Percentiles rank a stretch among this genome's conserved stretches.
Conservation (phyloP, 2,113 vertebrate genomes). For the Microcebus lehilahytsara region DNA sequence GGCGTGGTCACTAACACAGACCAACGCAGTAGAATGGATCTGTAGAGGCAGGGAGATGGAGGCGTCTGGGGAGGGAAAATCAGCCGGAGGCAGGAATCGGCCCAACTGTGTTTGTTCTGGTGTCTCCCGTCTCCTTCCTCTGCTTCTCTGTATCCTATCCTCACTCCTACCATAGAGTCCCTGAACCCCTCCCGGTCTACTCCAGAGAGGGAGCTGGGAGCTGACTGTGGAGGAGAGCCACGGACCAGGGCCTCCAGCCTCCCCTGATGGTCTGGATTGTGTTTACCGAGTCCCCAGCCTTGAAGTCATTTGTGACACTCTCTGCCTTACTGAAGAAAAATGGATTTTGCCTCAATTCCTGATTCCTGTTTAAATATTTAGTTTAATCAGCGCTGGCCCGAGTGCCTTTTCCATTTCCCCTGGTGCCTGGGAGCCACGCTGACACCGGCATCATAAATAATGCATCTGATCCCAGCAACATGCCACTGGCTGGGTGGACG, state of each 20-base stretch:
- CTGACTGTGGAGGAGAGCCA: neutral
- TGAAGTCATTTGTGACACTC: slow-evolving; percentile 4
- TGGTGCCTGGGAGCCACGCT: slow-evolving; percentile 72
- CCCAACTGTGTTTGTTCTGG: neutral
- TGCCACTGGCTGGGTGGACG: neutral
- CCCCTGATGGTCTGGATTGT: neutral
- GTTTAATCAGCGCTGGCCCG: slow-evolving; percentile 70
- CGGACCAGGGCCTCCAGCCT: neutral
- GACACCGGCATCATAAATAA: slow-evolving; percentile 74
- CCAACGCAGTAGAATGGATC: neutral
- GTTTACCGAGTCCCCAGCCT: slow-evolving; percentile 26
- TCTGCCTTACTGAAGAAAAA: slow-evolving; percentile 68
- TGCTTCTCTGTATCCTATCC: neutral
- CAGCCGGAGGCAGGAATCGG: neutral
- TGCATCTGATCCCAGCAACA: slow-evolving; percentile 52
- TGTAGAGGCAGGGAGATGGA: neutral
- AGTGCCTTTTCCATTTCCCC: slow-evolving; percentile 75
- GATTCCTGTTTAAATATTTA: slow-evolving; percentile 80
- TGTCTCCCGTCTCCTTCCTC: neutral
- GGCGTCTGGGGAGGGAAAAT: neutral
- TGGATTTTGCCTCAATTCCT: slow-evolving; percentile 65
- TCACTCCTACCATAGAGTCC: neutral
- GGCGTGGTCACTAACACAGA: neutral
- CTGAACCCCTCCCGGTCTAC: neutral
- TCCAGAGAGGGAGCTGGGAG: neutral